phyloP scores from a whole-genome alignment of 2,888 invertebrate genomes.

The Megamerina dolium region DNA sequence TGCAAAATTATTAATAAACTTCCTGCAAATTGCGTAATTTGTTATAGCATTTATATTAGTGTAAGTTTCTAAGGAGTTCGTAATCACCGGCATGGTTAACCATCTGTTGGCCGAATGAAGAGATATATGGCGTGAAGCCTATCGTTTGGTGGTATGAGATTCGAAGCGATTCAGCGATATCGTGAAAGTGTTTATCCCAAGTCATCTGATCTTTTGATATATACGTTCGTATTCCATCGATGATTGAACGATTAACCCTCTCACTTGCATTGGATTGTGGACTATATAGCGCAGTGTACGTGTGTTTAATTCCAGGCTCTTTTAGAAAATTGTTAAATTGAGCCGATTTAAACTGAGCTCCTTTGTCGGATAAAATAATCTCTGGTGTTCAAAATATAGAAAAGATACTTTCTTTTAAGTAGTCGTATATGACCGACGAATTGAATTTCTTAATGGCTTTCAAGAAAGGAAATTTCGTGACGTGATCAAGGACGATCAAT shows the following conservation, averaged over 20 bases:
- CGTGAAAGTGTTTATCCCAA: slow-evolving; percentile 8
- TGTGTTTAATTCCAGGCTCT: slow-evolving; percentile 11
- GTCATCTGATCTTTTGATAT: slow-evolving; percentile 4
- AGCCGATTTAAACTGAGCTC: slow-evolving; percentile 12
- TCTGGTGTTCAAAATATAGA: slow-evolving; percentile 12
- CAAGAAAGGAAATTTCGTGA: slow-evolving; percentile 15
- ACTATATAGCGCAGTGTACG: slow-evolving; percentile 15
- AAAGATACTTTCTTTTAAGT: slow-evolving; percentile 12
- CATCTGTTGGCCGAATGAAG: slow-evolving; percentile 5
- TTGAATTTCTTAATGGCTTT: slow-evolving; percentile 14
- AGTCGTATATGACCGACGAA: slow-evolving; percentile 5
- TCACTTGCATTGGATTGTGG: slow-evolving; percentile 17
- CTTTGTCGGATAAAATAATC: slow-evolving; percentile 14
- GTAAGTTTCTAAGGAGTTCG: no score
- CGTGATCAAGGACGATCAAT: slow-evolving; percentile 15
- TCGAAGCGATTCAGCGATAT: slow-evolving; percentile 10
- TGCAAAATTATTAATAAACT: no score
- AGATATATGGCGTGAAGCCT: slow-evolving; percentile 5
- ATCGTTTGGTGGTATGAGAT: slow-evolving; percentile 6
- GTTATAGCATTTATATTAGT: no score
- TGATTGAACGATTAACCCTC: slow-evolving; percentile 14
- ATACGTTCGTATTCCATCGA: slow-evolving; percentile 8
- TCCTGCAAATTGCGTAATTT: no score
- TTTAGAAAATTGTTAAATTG: slow-evolving; percentile 12
- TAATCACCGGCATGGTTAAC: no score